A percentile compares a stretch with the other conserved stretches of the same genome.
These are phyloP conservation scores for Nipponia nippon DNA, from an alignment of 2,113 vertebrate genomes.

Conservation along the genomic window DNA sequence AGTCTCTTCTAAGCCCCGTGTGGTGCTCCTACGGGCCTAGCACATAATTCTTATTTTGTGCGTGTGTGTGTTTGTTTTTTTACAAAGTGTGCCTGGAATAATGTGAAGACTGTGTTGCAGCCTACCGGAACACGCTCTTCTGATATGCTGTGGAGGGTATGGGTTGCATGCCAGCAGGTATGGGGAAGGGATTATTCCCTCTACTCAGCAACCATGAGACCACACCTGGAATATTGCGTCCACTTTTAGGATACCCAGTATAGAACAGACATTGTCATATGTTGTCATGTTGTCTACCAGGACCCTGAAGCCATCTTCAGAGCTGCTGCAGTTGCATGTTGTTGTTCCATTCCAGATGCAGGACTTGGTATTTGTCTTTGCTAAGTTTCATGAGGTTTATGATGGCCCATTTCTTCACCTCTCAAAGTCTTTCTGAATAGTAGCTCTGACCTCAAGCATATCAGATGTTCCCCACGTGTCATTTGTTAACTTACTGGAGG, in stretches of 20 bases:
- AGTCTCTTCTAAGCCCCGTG: neutral
- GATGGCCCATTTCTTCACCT: neutral
- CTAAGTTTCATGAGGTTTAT: neutral
- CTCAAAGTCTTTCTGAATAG: neutral
- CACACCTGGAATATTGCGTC: neutral
- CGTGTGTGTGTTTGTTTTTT: neutral
- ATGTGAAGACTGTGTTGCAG: neutral
- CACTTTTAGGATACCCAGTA: neutral
- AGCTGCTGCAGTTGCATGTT: neutral
- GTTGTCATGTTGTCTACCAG: neutral
- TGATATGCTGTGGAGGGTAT: neutral
- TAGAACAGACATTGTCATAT: neutral
- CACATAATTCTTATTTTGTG: neutral
- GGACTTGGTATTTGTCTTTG: neutral
- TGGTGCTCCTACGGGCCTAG: neutral
- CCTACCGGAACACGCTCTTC: neutral
- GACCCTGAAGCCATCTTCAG: neutral
- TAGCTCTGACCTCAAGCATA: neutral
- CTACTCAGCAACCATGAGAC: neutral
- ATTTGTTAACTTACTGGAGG: neutral
- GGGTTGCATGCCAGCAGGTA: neutral
- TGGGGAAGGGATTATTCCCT: neutral
- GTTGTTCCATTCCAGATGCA: neutral
- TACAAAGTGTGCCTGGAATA: neutral
- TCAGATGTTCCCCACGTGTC: neutral